Evolutionary conservation across 2,113 vertebrate species (phyloP).

Genomic region (Willisornis vidua): DNA sequence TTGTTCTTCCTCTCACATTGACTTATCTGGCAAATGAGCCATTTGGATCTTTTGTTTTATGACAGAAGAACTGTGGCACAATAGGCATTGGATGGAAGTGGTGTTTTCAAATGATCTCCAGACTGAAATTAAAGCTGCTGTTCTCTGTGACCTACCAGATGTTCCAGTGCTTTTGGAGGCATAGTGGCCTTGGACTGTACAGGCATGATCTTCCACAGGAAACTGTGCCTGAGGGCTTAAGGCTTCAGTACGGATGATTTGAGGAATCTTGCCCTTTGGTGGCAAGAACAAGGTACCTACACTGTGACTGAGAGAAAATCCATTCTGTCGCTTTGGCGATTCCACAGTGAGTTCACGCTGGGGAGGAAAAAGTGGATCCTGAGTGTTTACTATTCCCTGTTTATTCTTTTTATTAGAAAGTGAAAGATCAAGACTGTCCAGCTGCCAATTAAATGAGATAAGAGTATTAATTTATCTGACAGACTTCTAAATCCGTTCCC

Average conservation of each 20-base stretch:
- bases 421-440: not conserved
- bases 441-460: not conserved
- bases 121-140: not conserved
- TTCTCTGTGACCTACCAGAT: not conserved
- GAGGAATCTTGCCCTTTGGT: not conserved
- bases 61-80: not conserved
- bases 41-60: not conserved
- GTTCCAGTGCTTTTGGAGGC: not conserved
- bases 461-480: not conserved
- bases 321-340: not conserved
- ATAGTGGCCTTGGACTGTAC: not conserved
- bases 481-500: not conserved
- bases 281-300: not conserved
- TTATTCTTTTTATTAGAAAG: conserved; percentile 1
- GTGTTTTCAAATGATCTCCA: not conserved
- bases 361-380: not conserved
- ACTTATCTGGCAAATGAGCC: not conserved
- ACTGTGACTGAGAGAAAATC: not conserved
- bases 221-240: not conserved
- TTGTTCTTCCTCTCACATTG: not conserved
- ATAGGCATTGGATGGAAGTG: not conserved
- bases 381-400: not conserved
- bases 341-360: not conserved
- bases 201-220: not conserved
- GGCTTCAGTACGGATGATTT: not conserved